Evolutionary conservation across 1,140 invertebrate species (phyloP).

Genomic region (Sycobia sp.): DNA sequence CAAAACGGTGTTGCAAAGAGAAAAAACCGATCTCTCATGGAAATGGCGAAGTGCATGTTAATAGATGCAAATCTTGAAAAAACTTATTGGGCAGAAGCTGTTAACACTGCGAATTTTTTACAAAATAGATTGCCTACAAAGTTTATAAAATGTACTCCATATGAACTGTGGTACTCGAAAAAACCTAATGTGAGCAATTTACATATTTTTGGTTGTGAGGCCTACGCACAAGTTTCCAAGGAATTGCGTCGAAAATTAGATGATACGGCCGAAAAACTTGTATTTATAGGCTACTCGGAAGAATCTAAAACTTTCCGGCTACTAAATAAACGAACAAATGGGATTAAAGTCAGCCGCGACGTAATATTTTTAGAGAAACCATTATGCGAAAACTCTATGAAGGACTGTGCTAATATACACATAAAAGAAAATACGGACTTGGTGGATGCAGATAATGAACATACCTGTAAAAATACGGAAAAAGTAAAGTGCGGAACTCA

Average conservation of each 20-base stretch:
- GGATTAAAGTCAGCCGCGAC: neutral
- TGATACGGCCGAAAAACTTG: neutral
- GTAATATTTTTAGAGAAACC: constrained; percentile 32
- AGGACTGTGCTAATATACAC: neutral
- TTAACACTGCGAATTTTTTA: constrained; percentile 43
- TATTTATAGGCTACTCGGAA: constrained; percentile 26
- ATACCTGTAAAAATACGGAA: neutral
- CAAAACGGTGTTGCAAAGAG: neutral
- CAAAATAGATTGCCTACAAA: constrained; percentile 1
- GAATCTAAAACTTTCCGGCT: constrained; percentile 2
- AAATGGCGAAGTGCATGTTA: constrained; percentile 51
- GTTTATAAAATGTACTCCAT: constrained; percentile 42
- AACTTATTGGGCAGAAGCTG: constrained; percentile 55
- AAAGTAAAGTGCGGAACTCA: neutral
- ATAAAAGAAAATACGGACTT: neutral
- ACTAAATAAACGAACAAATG: neutral
- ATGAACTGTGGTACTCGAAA: constrained; percentile 45
- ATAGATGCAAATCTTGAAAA: constrained; percentile 40
- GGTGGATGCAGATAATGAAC: neutral
- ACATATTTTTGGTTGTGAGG: constrained; percentile 26
- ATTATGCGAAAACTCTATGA: neutral
- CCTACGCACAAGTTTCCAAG: constrained; percentile 25
- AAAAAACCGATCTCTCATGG: constrained; percentile 48
- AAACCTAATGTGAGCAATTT: constrained; percentile 38
- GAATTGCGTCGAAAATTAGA: constrained; percentile 1